Conservation (phyloP, 2,113 vertebrate species). For the Calidris pygmaea region DNA sequence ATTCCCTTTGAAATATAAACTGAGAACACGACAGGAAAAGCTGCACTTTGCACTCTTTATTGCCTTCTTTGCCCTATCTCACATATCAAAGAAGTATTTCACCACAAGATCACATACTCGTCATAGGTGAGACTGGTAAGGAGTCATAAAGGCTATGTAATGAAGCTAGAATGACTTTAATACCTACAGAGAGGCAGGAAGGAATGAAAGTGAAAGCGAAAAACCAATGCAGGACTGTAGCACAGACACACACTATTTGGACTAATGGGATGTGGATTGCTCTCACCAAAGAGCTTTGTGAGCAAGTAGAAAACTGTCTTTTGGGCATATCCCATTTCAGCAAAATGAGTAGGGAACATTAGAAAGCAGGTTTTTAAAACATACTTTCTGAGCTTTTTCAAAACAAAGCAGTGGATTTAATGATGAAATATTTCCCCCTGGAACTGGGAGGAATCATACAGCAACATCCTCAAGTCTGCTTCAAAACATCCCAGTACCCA, state of each 20-base stretch:
- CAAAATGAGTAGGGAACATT: neutral
- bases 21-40: neutral
- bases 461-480: neutral
- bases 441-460: neutral
- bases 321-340: neutral
- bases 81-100: constrained; percentile 34
- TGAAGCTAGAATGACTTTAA: neutral
- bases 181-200: neutral
- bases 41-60: constrained; percentile 13
- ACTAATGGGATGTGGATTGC: neutral
- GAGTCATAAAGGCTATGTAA: neutral
- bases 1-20: constrained; percentile 39
- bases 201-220: neutral
- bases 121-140: neutral
- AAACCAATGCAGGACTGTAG: neutral
- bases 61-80: constrained; percentile 24
- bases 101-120: neutral
- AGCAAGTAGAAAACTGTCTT: neutral
- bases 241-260: neutral
- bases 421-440: neutral
- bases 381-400: neutral
- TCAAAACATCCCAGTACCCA: neutral
- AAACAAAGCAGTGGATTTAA: neutral
- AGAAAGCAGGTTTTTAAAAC: neutral
- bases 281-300: neutral